These are phyloP conservation scores for Hermodice carunculata DNA, from an alignment of 2,888 invertebrate genomes.

Conservation along the genomic window DNA sequence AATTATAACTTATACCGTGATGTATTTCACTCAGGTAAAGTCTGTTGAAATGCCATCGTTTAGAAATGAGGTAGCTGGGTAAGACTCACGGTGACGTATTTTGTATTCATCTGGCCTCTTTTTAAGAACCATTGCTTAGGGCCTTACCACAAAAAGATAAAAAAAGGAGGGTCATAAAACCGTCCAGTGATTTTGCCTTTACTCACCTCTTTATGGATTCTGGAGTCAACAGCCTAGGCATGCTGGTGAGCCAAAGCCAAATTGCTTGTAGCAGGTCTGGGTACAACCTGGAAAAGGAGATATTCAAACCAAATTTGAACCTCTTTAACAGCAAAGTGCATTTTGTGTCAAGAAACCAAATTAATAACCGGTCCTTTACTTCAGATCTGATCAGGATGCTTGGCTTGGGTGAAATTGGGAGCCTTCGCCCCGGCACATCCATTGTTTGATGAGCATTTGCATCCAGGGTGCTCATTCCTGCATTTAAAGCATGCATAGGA, in stretches of 20 bases:
- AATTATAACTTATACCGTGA: slow-evolving; percentile 80
- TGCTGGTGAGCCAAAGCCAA: background rate
- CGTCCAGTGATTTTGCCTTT: slow-evolving; percentile 18
- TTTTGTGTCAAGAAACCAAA: too few relatives aligned
- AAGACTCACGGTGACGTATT: slow-evolving; percentile 24
- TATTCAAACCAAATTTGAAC: background rate
- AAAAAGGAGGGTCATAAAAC: slow-evolving; percentile 10
- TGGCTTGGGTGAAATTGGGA: too few relatives aligned
- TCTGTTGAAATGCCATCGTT: slow-evolving; percentile 9
- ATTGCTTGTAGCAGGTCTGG: background rate
- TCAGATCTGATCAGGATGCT: too few relatives aligned
- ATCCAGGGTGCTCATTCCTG: too few relatives aligned
- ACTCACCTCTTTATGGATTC: slow-evolving; percentile 9
- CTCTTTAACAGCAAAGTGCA: background rate
- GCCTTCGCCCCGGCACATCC: too few relatives aligned
- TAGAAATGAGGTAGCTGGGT: slow-evolving; percentile 5
- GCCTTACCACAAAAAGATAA: slow-evolving; percentile 8
- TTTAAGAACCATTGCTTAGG: slow-evolving; percentile 19
- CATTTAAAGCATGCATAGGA: too few relatives aligned
- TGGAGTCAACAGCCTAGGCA: background rate
- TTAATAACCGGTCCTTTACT: too few relatives aligned
- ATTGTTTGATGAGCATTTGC: too few relatives aligned
- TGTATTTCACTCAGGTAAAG: slow-evolving; percentile 2
- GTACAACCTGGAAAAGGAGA: background rate
- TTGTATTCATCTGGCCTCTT: slow-evolving; percentile 18